These are phyloP conservation scores for Megaptera novaeangliae DNA, from an alignment of 2,113 vertebrate species.

Conservation along the genomic window DNA sequence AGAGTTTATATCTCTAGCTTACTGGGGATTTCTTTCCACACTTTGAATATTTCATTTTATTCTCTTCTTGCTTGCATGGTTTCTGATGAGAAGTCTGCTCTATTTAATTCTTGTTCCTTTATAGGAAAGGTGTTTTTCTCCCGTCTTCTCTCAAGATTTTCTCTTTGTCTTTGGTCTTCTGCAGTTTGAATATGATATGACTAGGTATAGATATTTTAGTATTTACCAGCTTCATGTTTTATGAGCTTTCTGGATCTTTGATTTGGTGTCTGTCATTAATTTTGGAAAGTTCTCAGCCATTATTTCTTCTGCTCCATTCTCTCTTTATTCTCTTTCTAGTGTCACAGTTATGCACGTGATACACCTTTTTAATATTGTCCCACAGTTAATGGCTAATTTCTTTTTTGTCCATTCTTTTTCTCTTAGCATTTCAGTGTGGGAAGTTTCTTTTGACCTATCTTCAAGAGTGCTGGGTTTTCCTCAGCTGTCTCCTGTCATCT, in stretches of 20 bases:
- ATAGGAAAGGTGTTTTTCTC: not conserved
- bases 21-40: not conserved
- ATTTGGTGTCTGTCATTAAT: not conserved
- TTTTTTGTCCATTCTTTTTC: not conserved
- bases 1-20: not conserved
- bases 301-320: not conserved
- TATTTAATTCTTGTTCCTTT: not conserved
- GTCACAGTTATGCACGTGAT: not conserved
- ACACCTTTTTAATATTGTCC: not conserved
- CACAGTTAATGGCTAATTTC: not conserved
- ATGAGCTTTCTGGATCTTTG: not conserved
- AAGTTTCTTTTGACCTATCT: not conserved
- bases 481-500: not conserved
- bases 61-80: not conserved
- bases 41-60: not conserved
- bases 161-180: not conserved
- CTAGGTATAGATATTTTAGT: not conserved
- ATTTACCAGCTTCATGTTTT: not conserved
- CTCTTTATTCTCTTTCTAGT: not conserved
- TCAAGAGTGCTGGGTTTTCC: not conserved
- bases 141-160: not conserved
- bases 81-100: not conserved
- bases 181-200: not conserved
- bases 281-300: not conserved
- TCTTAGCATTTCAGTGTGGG: not conserved